Evolutionary conservation across 2,797 vertebrate genomes (phyloP).

Genomic region (Sebastolobus alascanus): DNA sequence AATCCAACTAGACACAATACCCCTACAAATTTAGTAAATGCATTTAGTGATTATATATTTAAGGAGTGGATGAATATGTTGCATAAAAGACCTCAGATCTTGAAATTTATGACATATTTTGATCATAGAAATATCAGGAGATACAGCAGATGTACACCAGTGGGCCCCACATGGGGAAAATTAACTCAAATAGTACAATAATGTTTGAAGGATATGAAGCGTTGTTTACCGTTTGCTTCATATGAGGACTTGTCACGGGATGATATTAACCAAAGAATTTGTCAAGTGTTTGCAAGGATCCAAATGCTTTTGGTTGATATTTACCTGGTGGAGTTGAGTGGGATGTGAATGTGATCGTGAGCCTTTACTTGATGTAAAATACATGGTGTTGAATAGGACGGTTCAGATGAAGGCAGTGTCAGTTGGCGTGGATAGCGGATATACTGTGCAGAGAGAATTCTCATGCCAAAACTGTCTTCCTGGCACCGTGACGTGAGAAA

Average conservation of each 20-base stretch:
- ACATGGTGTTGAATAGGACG: not conserved
- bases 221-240: not conserved
- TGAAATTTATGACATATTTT: not conserved
- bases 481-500: not conserved
- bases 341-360: slow-evolving; percentile 2
- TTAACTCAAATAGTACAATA: not conserved
- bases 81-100: not conserved
- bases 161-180: not conserved
- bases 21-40: not conserved
- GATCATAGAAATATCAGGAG: not conserved
- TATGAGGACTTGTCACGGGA: not conserved
- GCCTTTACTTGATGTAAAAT: not conserved
- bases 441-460: not conserved
- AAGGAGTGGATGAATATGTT: not conserved
- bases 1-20: not conserved
- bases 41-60: not conserved
- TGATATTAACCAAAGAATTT: not conserved
- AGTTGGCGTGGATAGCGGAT: not conserved
- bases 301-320: not conserved
- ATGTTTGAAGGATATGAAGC: not conserved
- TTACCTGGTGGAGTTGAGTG: slow-evolving; percentile 23
- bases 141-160: not conserved
- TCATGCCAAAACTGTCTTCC: slow-evolving; percentile 1
- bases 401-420: not conserved
- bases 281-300: not conserved